phyloP scores from a whole-genome alignment of 2,113 vertebrate genomes.

The Ifrita kowaldi region DNA sequence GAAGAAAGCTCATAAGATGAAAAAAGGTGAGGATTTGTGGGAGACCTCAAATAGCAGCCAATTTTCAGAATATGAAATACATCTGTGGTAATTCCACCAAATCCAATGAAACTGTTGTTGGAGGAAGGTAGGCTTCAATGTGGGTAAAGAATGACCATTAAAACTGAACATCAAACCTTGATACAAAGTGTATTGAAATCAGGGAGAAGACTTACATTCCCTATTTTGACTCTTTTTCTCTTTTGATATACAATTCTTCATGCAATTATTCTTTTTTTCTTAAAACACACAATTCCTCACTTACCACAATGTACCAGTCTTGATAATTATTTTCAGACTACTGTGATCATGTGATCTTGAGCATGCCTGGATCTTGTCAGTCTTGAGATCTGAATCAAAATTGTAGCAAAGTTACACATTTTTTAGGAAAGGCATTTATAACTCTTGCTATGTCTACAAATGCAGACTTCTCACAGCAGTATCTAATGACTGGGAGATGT shows the following conservation, averaged over 20 bases:
- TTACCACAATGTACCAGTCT: background rate
- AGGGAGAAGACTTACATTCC: background rate
- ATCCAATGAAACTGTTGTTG: background rate
- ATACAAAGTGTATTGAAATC: background rate
- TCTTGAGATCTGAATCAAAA: background rate
- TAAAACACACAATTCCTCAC: background rate
- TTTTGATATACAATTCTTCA: background rate
- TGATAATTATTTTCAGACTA: background rate
- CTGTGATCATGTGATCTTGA: background rate
- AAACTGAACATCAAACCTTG: background rate
- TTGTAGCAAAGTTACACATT: background rate
- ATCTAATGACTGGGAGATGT: background rate
- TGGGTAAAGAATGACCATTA: background rate
- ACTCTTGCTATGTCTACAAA: background rate
- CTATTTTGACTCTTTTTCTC: background rate
- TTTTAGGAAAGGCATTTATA: background rate
- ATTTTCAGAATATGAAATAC: background rate
- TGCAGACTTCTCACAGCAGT: background rate
- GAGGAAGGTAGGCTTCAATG: background rate
- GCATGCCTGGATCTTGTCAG: background rate
- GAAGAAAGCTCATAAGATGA: background rate
- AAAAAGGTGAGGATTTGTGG: background rate
- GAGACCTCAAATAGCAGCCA: background rate
- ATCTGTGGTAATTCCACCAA: background rate
- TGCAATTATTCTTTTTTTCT: background rate